Evolutionary conservation across 2,797 vertebrate genomes (phyloP), one percentile per base, ranked within the genome.

Genomic region (Oreochromis mossambicus): DNA sequence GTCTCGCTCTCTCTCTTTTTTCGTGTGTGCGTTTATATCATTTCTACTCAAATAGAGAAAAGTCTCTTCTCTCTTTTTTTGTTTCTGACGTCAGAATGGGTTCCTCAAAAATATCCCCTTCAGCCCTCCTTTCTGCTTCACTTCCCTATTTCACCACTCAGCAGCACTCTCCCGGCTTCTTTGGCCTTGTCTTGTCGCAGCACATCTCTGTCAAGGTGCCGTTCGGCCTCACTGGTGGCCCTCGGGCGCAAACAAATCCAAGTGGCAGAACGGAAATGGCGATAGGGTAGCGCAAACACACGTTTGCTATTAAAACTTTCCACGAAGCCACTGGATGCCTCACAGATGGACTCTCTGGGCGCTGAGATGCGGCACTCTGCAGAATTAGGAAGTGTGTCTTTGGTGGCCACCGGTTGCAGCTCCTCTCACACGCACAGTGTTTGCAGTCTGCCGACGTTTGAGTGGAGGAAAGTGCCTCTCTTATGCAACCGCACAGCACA

Each of bases 31-130:
- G 11, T 78, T 15, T 61, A 17, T 26, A 14, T 68, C 43, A 24
- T 82, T 86, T 77, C 32, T 54, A 36, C 34, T 12, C 43, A 84
- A 66, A 82, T 5, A 51, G 19, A 77, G 70, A 85, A 83, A 85
- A 51, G 19, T 48, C 52, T 75, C 48, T 82, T 79, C 70, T 91
- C 80, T 83, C 78, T 87, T 86, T 66, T 36, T 85, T 83, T 3
- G 24, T 77, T 58, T 91, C 70, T 93, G 89, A 92, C 80, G 78
- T 91, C 90, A 92, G 75, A 83, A 61, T 82, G 79, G 85, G 85
- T 95, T 96, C 94, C 93, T 94, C 92, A 94, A 93, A 94, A 93
- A 91, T 52, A 84, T 83, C 83, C 90, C 92, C 89, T 21, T 14
- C 36, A 82, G 88, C 86, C 80, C 63, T 89, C 81, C 38, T 83